Evolutionary conservation across 2,888 invertebrate genomes (phyloP).

Genomic region (Dolichopus griseipennis): DNA sequence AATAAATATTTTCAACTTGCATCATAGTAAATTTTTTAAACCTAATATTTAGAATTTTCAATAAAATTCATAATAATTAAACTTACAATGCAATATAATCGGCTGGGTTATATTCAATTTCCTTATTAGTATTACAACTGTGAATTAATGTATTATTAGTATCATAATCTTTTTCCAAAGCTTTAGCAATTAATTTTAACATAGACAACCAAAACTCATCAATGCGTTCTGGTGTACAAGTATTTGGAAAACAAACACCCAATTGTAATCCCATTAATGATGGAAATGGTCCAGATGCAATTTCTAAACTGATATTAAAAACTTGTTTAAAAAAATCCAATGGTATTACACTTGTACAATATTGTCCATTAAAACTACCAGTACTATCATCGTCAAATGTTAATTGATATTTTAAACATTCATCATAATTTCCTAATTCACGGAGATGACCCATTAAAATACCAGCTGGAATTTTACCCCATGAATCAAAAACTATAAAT

Average conservation of each 20-base stretch:
- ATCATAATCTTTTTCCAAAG: constrained; percentile 14
- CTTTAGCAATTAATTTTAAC: not conserved
- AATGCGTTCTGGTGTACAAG: constrained; percentile 25
- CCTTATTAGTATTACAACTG: constrained; percentile 33
- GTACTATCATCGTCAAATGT: constrained; percentile 25
- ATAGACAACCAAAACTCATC: too few species aligned
- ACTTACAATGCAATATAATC: constrained; percentile 41
- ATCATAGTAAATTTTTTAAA: too few species aligned
- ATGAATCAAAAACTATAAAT: constrained; percentile 43
- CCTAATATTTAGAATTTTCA: too few species aligned
- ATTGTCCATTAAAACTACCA: not conserved
- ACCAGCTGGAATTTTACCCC: constrained; percentile 44
- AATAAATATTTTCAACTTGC: too few species aligned
- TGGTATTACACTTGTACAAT: not conserved
- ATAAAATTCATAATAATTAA: not conserved
- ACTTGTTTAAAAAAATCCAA: not conserved
- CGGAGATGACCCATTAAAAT: constrained; percentile 41
- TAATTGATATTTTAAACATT: constrained; percentile 38
- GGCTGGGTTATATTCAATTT: constrained; percentile 30
- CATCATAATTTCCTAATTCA: constrained; percentile 44
- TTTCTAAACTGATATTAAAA: not conserved
- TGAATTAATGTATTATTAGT: constrained; percentile 25
- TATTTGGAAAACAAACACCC: constrained; percentile 38
- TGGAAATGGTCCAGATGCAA: not conserved
- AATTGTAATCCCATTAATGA: constrained; percentile 19